Evolutionary conservation across 35 echinoderm and acorn worm genomes (phyloP).

Genomic region (Anneissia japonica): DNA sequence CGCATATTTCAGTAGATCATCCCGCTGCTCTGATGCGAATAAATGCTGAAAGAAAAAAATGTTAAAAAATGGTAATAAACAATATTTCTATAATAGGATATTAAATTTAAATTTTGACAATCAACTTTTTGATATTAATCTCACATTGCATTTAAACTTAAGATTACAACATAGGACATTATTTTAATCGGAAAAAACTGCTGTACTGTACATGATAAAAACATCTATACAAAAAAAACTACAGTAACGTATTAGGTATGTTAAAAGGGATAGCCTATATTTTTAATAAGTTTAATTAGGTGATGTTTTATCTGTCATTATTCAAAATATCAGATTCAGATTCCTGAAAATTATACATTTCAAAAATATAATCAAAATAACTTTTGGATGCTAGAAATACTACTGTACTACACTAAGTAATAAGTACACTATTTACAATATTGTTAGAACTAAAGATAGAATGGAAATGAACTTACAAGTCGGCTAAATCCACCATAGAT

Average conservation of each 20-base stretch:
- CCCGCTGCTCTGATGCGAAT: conserved; percentile 81
- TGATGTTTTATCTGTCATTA: too few species aligned
- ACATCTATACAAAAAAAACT: too few species aligned
- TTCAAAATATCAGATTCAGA: too few species aligned
- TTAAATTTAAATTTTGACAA: neutral
- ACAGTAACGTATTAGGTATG: too few species aligned
- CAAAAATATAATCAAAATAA: too few species aligned
- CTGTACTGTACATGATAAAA: neutral
- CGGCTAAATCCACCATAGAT: conserved; percentile 87
- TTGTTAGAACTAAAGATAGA: too few species aligned
- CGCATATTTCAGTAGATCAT: conserved; percentile 70
- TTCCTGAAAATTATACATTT: too few species aligned
- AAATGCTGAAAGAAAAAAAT: conserved; percentile 56
- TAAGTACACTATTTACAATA: too few species aligned
- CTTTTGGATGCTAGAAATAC: too few species aligned
- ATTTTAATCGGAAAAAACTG: neutral
- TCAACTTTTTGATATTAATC: neutral
- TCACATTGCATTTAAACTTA: neutral
- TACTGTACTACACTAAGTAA: too few species aligned
- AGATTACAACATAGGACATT: neutral
- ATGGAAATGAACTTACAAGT: conserved; percentile 72
- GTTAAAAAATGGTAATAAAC: neutral
- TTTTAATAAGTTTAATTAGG: too few species aligned
- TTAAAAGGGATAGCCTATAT: too few species aligned
- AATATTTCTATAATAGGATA: neutral